Base-by-base conservation (phyloP, 2,797 vertebrate genomes). In the Taeniopygia guttata region DNA sequence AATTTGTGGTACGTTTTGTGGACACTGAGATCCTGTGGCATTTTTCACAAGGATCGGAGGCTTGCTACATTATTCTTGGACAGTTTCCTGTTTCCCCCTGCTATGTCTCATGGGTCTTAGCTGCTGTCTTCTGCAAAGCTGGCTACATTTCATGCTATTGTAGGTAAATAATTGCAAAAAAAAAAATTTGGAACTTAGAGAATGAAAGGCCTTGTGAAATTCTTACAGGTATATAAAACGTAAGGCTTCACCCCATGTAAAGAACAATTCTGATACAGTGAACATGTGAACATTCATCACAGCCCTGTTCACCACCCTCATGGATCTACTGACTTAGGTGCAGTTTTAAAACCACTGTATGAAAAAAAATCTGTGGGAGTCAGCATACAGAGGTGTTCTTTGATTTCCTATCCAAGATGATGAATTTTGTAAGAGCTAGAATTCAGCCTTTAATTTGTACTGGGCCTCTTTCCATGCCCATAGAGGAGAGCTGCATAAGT, bases 371-470 rank as follows among this genome's bases (percentile, higher is more conserved):
- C 59, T 56, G n/a, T 20, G 27, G 46, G 18, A 78, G 25, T 90
- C 59, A 76, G 55, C 13, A 54, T 25, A 73, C 7, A 52, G 69
- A 83, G n/a, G 55, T 52, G 38, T 22, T 76, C 69, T 92, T 89
- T 88, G 73, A 86, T 77, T 96, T 91, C 17, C 1, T 76, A 76
- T 26, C 59, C 45, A 70, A 91, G 76, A 48, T n/a, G 25, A 84
- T 73, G 42, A 82, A 90, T 88, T 94, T 89, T 92, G 66, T 55
- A 92, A 70, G 13, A 84, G 67, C 52, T 79, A 86, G 49, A 90
- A 94, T 86, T 90, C 70, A 93, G 74, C 63, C 91, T 93, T 86
- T 84, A 67, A 82, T 60, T 87, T 93, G 15, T 70, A 73, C 25
- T 36, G 34, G 52, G 52, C 27, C 10, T 75, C 45, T n/a, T 79